phyloP scores from a whole-genome alignment of 2,797 vertebrate genomes.

The Sebastes cheni region DNA sequence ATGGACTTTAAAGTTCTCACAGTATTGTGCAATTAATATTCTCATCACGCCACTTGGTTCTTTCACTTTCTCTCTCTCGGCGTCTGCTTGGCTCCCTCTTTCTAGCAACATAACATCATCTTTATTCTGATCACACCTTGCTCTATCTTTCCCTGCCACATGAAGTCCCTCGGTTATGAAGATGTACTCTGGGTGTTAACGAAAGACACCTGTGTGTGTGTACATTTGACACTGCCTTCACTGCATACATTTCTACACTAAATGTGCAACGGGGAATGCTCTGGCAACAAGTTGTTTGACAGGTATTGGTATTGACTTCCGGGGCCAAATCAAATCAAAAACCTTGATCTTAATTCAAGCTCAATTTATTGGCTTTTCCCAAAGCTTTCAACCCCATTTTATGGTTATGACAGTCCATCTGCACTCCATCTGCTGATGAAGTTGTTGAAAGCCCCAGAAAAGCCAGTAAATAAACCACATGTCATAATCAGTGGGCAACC shows the following conservation, averaged over 20 bases:
- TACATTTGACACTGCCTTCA: not conserved
- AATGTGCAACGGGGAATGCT: not conserved
- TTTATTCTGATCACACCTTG: constrained; percentile 50
- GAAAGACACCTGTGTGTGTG: constrained; percentile 10
- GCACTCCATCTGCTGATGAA: not conserved
- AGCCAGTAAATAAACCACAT: not conserved
- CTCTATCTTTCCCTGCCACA: constrained; percentile 32
- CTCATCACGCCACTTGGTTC: constrained; percentile 32
- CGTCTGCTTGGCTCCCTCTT: constrained; percentile 13
- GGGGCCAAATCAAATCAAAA: not conserved
- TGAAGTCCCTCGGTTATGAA: constrained; percentile 24
- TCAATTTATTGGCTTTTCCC: not conserved
- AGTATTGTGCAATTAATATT: constrained; percentile 55
- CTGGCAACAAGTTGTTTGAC: not conserved
- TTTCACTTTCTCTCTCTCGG: constrained; percentile 24
- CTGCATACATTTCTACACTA: not conserved
- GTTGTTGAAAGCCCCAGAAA: not conserved
- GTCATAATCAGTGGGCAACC: not conserved
- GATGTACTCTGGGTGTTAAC: constrained; percentile 34
- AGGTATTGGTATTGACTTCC: not conserved
- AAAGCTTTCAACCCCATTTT: not conserved
- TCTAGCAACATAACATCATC: constrained; percentile 29
- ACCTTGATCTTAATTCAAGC: not conserved
- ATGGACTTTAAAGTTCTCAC: constrained; percentile 45
- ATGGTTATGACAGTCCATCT: not conserved